Base-by-base conservation (phyloP, 2,113 vertebrate species). In the Oceanites oceanicus region DNA sequence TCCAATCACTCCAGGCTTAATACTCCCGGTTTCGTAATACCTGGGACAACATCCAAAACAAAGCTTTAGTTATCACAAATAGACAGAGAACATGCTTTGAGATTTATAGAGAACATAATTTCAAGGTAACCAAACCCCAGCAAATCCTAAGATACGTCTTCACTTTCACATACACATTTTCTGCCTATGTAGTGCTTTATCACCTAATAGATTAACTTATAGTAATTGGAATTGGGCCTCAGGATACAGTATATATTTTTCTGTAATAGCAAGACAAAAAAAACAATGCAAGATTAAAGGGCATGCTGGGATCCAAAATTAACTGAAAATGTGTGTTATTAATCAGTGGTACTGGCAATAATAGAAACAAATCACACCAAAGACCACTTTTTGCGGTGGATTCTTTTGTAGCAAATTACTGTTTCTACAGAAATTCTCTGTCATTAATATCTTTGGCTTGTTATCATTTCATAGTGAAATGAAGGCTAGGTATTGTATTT, bases 1-100 rank as follows among this genome's bases (percentile, higher is more conserved):
- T 97, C 99, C 99, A 92, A 99, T 99, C 94, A 99, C 99, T 93
- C 99, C 99, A 84, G 99, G 99, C 92, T 99, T 99, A 97, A 99
- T 99, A 85, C 99, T 99, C 93, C 99, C 99, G 2, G 99, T 99
- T 97, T 99, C 99, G 26, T 99, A 99, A 98, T 99, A 99, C 98
- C 99, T 99, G 98, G 82, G 82, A 96, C 80, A 90, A 96, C 88
- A 98, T 87, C 87, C 88, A 94, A 94, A 92, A 95, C 93, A 97
- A 78, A 80, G 78, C 81, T 80, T 70, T 18, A 6, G 90, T 90
- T 89, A 92, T 38, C 76, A 79, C 79, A 16, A 72, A 38, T 5
- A 12, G 88, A 34, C 90, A 95, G 83, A 52, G 77, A 95, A 75
- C 34, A 65, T 5, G 72, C 45, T 38, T 45, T 45, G 52, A 91